Percentiles rank a stretch among this genome's conserved stretches.
phyloP scores from a whole-genome alignment of 2,113 vertebrate genomes.

The Ondatra zibethicus region DNA sequence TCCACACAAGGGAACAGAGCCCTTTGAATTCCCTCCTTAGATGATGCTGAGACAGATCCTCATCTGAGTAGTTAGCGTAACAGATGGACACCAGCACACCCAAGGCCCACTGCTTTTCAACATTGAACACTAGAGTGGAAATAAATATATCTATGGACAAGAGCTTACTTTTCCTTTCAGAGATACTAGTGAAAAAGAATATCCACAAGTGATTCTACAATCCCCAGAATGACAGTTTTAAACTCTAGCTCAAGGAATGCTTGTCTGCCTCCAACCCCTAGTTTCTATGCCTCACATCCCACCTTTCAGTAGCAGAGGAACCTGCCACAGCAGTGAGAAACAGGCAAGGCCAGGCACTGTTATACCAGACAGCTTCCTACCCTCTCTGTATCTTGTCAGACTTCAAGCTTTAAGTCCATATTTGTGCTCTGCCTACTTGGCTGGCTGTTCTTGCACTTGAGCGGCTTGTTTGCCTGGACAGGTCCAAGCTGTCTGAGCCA shows the following conservation, averaged over 20 bases:
- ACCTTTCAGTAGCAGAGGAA: not conserved
- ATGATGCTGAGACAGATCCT: not conserved
- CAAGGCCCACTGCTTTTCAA: not conserved
- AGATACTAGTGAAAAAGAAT: not conserved
- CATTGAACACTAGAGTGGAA: not conserved
- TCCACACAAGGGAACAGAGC: not conserved
- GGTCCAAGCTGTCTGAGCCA: slow-evolving; percentile 82
- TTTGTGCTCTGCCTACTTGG: slow-evolving; percentile 77
- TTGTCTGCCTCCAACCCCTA: not conserved
- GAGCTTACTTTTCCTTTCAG: not conserved
- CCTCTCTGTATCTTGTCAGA: slow-evolving; percentile 57
- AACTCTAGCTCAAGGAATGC: not conserved
- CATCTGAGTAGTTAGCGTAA: not conserved
- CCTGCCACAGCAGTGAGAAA: slow-evolving; percentile 42
- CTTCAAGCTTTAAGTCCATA: slow-evolving; percentile 68
- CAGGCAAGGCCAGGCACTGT: slow-evolving; percentile 55
- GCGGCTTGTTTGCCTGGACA: slow-evolving; percentile 82
- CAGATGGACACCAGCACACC: not conserved
- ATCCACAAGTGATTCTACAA: not conserved
- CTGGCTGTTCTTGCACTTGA: slow-evolving; percentile 80
- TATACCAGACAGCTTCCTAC: slow-evolving; percentile 62
- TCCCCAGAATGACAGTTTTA: slow-evolving; percentile 20
- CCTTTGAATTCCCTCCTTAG: not conserved
- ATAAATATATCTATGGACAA: not conserved
- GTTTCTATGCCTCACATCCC: not conserved